Evolutionary conservation across 2,888 invertebrate genomes (phyloP).

Genomic region (Trichogramma evanescens): DNA sequence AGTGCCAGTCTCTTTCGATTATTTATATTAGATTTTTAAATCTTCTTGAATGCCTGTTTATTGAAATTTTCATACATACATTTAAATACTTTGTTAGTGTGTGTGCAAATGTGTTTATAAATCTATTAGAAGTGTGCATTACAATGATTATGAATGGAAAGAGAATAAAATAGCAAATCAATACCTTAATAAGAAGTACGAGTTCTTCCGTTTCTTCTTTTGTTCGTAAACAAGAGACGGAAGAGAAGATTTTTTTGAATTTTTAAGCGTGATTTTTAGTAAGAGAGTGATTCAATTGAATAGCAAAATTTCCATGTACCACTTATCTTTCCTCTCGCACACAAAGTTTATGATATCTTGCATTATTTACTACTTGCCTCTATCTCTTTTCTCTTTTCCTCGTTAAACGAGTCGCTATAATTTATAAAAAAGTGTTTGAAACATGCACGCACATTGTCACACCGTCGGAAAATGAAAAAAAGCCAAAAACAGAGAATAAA

Average conservation of each 20-base stretch:
- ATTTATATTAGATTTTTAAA: no score
- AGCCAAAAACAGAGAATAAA: constrained; percentile 23
- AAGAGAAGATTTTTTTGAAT: no score
- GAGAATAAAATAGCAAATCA: no score
- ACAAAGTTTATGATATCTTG: not conserved
- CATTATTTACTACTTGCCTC: constrained; percentile 2
- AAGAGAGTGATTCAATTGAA: no score
- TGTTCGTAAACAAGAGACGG: no score
- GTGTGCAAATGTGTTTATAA: no score
- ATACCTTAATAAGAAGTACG: no score
- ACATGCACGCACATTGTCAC: constrained; percentile 11
- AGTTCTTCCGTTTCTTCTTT: no score
- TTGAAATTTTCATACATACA: not conserved
- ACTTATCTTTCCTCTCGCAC: not conserved
- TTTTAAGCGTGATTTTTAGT: no score
- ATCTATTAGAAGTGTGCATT: no score
- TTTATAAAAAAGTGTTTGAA: not conserved
- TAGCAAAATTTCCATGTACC: not conserved
- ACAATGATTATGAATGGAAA: no score
- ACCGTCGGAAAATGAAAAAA: constrained; percentile 15
- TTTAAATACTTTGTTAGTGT: no score
- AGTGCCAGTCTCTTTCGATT: constrained; percentile 26
- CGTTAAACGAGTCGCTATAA: not conserved
- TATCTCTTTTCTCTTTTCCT: constrained; percentile 15
- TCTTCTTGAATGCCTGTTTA: not conserved